phyloP scores from a whole-genome alignment of 2,113 vertebrate species.

The Sinocyclocheilus maitianheensis region DNA sequence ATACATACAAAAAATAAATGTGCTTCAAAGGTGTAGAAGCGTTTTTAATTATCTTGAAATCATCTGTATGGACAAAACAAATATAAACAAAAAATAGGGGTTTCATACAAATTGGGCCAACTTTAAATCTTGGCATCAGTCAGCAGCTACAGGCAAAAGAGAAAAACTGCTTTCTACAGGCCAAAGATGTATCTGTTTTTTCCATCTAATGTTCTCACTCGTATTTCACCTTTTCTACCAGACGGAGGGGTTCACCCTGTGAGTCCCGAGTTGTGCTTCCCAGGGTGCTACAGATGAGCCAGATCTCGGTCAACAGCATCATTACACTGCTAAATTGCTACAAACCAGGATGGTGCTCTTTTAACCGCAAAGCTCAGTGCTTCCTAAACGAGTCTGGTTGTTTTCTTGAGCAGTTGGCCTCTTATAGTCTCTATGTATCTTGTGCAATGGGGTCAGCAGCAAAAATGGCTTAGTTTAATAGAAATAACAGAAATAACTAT shows the following conservation, averaged over 20 bases:
- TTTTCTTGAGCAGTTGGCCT: neutral
- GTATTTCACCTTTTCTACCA: neutral
- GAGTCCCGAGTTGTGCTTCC: neutral
- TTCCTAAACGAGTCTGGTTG: neutral
- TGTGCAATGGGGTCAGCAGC: neutral
- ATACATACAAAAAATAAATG: neutral
- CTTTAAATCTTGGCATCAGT: neutral
- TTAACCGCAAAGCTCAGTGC: neutral
- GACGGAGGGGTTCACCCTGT: neutral
- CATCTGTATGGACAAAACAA: neutral
- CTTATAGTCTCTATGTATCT: neutral
- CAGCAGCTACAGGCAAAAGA: neutral
- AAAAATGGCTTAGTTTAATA: neutral
- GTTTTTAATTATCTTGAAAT: neutral
- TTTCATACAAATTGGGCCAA: neutral
- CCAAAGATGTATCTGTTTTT: conserved; percentile 34
- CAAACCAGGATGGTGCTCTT: neutral
- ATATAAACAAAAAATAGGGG: neutral
- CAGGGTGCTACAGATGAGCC: conserved; percentile 20
- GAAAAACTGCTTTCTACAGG: neutral
- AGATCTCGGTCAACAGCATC: conserved; percentile 24
- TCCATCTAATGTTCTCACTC: conserved; percentile 25
- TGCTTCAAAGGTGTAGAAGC: neutral
- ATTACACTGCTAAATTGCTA: conserved; percentile 14
- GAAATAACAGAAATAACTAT: neutral